Evolutionary conservation across 2,888 invertebrate species (phyloP).

Genomic region (Cheilosia grossa): DNA sequence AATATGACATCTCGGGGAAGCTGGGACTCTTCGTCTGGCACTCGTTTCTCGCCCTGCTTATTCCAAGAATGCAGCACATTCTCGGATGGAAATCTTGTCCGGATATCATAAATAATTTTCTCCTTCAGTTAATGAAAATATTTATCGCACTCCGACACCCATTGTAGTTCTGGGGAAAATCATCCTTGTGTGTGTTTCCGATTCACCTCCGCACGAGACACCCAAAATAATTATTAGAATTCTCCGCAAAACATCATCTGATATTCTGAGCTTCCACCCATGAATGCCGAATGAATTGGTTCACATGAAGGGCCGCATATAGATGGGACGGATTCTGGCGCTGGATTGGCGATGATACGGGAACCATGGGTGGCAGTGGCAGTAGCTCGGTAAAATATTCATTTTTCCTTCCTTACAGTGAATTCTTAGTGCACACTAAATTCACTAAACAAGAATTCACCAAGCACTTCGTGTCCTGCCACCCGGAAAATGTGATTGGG

Average conservation of each 20-base stretch:
- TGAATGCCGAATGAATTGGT: constrained; percentile 74
- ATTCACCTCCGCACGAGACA: constrained; percentile 29
- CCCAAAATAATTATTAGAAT: constrained; percentile 75
- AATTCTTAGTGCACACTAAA: constrained; percentile 73
- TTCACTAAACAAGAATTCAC: constrained; percentile 73
- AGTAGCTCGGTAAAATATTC: constrained; percentile 54
- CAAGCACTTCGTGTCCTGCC: constrained; percentile 64
- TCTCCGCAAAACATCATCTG: constrained; percentile 65
- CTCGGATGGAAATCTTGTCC: constrained; percentile 42
- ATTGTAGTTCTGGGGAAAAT: constrained; percentile 19
- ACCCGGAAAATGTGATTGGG: constrained; percentile 73
- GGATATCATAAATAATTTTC: constrained; percentile 73
- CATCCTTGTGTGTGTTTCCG: constrained; percentile 43
- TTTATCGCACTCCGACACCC: constrained; percentile 57
- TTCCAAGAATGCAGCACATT: constrained; percentile 47
- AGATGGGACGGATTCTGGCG: neutral
- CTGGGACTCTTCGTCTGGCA: constrained; percentile 14
- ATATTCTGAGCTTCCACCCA: constrained; percentile 65
- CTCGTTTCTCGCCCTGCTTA: neutral
- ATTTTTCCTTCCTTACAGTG: constrained; percentile 55
- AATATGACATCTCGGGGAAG: constrained; percentile 26
- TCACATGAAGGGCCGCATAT: constrained; percentile 13
- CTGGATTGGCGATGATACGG: constrained; percentile 18
- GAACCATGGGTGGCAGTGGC: neutral
- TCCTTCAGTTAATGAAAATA: constrained; percentile 72